Conservation (phyloP, 2,888 invertebrate species). For the Palloptera scutellata region DNA sequence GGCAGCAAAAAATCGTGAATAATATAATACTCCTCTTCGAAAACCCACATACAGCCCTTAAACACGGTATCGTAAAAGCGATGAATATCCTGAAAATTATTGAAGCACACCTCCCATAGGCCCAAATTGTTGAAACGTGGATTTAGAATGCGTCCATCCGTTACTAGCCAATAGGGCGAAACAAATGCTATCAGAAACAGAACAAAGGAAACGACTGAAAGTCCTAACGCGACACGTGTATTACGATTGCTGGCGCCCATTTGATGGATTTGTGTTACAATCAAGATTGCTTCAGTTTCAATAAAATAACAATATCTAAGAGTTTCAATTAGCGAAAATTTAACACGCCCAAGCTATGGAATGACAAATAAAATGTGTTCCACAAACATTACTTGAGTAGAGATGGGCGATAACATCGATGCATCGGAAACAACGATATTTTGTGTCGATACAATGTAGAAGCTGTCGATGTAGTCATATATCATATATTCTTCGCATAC, state of each 20-base stretch:
- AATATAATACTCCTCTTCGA: constrained; percentile 95
- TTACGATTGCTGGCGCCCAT: constrained; percentile 63
- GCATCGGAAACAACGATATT: too few relatives aligned
- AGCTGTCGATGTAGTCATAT: too few relatives aligned
- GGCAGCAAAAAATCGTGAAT: constrained; percentile 89
- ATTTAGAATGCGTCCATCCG: constrained; percentile 77
- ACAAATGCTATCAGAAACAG: constrained; percentile 83
- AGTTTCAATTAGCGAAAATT: not conserved
- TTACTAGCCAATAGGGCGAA: constrained; percentile 88
- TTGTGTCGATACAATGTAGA: too few relatives aligned
- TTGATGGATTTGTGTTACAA: too few relatives aligned
- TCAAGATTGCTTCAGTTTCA: too few relatives aligned
- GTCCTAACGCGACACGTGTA: constrained; percentile 68
- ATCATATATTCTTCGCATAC: too few relatives aligned
- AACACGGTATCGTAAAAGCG: constrained; percentile 85
- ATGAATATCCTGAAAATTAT: constrained; percentile 85
- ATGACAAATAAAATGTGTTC: constrained; percentile 28
- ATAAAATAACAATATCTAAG: too few relatives aligned
- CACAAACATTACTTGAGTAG: too few relatives aligned
- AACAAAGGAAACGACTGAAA: constrained; percentile 73
- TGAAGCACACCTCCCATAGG: constrained; percentile 94
- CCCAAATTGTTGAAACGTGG: constrained; percentile 87
- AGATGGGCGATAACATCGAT: too few relatives aligned
- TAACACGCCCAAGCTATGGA: constrained; percentile 46
- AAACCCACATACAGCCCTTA: constrained; percentile 95